Base-by-base conservation (phyloP, 2,113 vertebrate genomes). In the Desmodus rotundus region DNA sequence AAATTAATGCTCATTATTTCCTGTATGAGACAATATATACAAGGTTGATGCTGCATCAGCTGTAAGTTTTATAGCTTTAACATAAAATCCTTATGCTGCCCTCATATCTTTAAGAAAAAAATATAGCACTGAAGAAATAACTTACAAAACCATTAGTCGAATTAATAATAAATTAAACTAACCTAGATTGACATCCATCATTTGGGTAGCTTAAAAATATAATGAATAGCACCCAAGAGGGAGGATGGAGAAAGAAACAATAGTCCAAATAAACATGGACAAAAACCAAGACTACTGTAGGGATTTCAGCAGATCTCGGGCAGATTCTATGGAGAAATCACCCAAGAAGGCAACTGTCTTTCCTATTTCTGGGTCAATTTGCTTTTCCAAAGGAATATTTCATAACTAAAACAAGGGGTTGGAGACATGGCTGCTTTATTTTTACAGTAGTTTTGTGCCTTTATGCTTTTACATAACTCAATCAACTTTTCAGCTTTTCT, bases 401-500 rank as follows among this genome's bases (percentile, higher is more conserved):
- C 95, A 94, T 70, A 89, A 47, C 0, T 93, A 94, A 86, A 96
- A 93, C 97, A 82, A 91, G 17, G 17, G 81, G 16, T 12, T 87
- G 52, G 47, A 95, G 91, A 72, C 38, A 95, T 97, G 94, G 1
- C 74, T 97, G 47, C 28, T 96, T 97, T 94, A 97, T 94, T 97
- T 98, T 95, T 97, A 87, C 38, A 98, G 91, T 33, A 24, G 0
- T 92, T 98, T 95, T 96, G 58, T 94, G 31, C 92, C 90, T 98
- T 98, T 98, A 94, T 28, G 91, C 97, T 98, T 98, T 97, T 97
- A 96, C 82, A 97, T 97, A 98, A 97, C 95, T 97, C 97, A 97
- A 97, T 98, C 97, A 98, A 96, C 70, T 97, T 97, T 96, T 89
- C 89, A 97, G 85, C 65, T 95, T 97, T 98, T 97, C 96, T 97